Conservation (phyloP, 2,113 vertebrate genomes). For the Cheirogaleus medius region DNA sequence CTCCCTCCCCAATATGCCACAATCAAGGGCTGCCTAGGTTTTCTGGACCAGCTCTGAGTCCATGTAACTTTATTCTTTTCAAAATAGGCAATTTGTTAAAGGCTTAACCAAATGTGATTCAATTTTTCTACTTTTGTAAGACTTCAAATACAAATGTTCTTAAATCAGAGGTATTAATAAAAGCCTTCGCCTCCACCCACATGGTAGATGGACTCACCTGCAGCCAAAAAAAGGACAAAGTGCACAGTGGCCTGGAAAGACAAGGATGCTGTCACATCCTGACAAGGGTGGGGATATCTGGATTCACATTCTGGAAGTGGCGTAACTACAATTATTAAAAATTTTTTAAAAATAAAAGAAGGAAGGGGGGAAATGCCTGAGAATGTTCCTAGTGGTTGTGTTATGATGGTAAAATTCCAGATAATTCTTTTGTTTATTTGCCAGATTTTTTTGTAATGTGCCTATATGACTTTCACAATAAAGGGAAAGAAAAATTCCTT, state of each 20-base stretch:
- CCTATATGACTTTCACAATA: neutral
- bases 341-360: neutral
- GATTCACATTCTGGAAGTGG: neutral
- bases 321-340: neutral
- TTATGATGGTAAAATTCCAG: neutral
- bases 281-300: neutral
- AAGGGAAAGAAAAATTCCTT: neutral
- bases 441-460: neutral
- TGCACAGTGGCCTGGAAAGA: neutral
- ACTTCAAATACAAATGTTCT: neutral
- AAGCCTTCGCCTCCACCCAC: neutral
- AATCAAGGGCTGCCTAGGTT: neutral
- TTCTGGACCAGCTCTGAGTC: conserved; percentile 8
- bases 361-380: neutral
- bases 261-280: too few species aligned
- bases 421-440: conserved; percentile 17
- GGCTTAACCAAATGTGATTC: neutral
- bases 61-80: conserved; percentile 7
- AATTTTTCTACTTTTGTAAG: neutral
- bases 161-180: neutral
- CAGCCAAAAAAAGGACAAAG: neutral
- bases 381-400: neutral
- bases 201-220: neutral
- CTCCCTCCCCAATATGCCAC: neutral
- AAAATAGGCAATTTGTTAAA: conserved; percentile 34